Base-by-base conservation (phyloP, 2,113 vertebrate genomes). In the Pungitius pungitius region DNA sequence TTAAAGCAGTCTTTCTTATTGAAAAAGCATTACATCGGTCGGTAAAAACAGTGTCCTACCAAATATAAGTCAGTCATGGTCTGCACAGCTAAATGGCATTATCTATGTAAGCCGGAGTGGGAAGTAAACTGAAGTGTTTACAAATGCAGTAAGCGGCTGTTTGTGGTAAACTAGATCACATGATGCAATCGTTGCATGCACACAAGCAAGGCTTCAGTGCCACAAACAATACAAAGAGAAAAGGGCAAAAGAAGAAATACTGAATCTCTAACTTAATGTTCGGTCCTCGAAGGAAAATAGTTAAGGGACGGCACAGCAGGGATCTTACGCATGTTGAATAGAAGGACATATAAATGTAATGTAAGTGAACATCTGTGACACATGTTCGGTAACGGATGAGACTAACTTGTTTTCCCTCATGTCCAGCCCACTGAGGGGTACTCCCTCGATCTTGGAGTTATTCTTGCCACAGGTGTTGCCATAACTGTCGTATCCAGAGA, bases 401-500 rank as follows among this genome's bases (percentile, higher is more conserved):
- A 92, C 96, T 93, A 66, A 99, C 98, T 96, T 97, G 67, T 95
- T 96, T 13, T 93, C 81, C 22, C 86, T 95, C 86, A 96, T 96
- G 91, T 99, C 95, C 70, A 78, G 84, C 61, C 98, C 98, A 88
- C 97, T 99, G 89, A 95, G 94, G 20, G 91, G 82, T 77, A 97
- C 91, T 72, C 90, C 96, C 15, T 96, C 94, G 64, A 98, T 93
- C 83, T 95, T 92, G 60, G 86, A 81, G 83, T 99, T 99, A 87
- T 95, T 97, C 86, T 94, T 94, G 45, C 97, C 97, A 81, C 98
- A 99, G 80, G 95, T 96, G 93, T 99, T 99, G 84, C 98, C 98
- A 1, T 96, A 99, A 87, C 96, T 99, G 92, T 99, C 98, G 83
- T 99, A 99, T 86, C 98, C 97, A 4, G 91, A 96, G 74, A 96